These are phyloP conservation scores for Cairina moschata DNA, from an alignment of 2,113 vertebrate genomes.

Conservation along the genomic window DNA sequence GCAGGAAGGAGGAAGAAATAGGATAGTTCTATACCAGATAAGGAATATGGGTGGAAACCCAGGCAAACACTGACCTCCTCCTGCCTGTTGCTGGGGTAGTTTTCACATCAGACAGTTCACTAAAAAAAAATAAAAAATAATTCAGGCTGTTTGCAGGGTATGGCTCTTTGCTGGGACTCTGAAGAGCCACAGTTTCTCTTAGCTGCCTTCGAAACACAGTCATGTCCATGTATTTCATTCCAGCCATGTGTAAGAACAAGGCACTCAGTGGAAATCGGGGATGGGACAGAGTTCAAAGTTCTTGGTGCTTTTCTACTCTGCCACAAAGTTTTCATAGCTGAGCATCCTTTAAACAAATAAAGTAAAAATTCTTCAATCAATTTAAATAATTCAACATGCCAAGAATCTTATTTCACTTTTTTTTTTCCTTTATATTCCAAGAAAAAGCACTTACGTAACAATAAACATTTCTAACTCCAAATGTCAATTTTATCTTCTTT, in stretches of 20 bases:
- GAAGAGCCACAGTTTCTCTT: neutral
- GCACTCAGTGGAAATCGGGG: neutral
- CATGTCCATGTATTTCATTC: neutral
- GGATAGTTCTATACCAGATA: neutral
- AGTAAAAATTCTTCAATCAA: slow-evolving; percentile 33
- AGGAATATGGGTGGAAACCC: neutral
- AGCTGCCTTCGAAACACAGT: neutral
- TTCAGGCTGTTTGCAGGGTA: neutral
- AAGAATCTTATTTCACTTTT: slow-evolving; percentile 43
- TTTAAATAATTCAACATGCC: slow-evolving; percentile 59
- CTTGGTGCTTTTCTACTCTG: slow-evolving; percentile 40
- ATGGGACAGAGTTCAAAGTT: slow-evolving; percentile 23
- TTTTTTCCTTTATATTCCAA: slow-evolving; percentile 50
- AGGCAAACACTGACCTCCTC: neutral
- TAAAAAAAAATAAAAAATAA: neutral
- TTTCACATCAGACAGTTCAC: neutral
- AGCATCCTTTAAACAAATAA: neutral
- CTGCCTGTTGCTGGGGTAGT: neutral
- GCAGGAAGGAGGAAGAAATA: neutral
- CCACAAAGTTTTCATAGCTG: slow-evolving; percentile 48
- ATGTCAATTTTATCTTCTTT: neutral
- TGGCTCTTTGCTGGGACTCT: neutral
- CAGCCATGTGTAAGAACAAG: neutral
- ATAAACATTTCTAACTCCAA: slow-evolving; percentile 41
- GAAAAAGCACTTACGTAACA: slow-evolving; percentile 40